These are phyloP conservation scores for Leiothrix lutea DNA, from an alignment of 2,113 vertebrate genomes.

Conservation along the genomic window DNA sequence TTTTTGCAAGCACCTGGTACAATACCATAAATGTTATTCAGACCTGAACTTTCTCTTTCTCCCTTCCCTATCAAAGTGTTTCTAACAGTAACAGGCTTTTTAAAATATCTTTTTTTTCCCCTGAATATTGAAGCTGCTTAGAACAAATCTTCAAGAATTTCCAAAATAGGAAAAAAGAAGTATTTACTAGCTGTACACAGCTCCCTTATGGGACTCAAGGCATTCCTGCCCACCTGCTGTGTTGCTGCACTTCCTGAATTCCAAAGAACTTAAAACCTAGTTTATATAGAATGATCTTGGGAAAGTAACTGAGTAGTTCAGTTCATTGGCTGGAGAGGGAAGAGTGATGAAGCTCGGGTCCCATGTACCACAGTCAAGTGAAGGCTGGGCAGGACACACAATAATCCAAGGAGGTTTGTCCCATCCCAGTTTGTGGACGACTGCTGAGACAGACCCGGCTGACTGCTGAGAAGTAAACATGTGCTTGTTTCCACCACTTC, in stretches of 20 bases:
- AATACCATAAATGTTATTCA: not conserved
- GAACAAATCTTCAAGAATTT: conserved; percentile 28
- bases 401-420: not conserved
- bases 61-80: not conserved
- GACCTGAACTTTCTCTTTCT: not conserved
- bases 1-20: not conserved
- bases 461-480: not conserved
- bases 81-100: not conserved
- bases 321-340: not conserved
- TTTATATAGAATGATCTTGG: conserved; percentile 10
- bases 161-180: conserved; percentile 41
- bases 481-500: not conserved
- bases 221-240: conserved; percentile 32
- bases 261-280: conserved; percentile 27
- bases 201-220: conserved; percentile 44
- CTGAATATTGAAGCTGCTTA: not conserved
- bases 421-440: not conserved
- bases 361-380: not conserved
- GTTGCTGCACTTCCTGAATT: conserved; percentile 51
- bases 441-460: not conserved
- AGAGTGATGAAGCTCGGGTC: not conserved
- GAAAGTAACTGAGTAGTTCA: conserved; percentile 5
- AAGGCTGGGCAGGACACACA: not conserved
- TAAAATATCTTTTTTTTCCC: not conserved
- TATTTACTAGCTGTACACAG: not conserved